phyloP scores from a whole-genome alignment of 2,113 vertebrate genomes.

The Pedetes capensis region DNA sequence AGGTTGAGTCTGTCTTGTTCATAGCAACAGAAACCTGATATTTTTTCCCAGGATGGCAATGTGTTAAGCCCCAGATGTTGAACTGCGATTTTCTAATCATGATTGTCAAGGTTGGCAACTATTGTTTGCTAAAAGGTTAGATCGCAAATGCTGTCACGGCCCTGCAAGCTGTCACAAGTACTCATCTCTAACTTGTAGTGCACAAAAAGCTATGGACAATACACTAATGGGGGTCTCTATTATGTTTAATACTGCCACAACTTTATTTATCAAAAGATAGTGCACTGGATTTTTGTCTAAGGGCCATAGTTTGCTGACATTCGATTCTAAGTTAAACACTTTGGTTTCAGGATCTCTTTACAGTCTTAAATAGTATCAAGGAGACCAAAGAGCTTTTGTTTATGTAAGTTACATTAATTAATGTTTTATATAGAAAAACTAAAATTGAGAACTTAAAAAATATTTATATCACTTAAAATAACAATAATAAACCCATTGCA shows the following conservation, averaged over 20 bases:
- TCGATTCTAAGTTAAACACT: not conserved
- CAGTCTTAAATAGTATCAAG: not conserved
- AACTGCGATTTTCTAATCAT: not conserved
- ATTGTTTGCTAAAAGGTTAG: not conserved
- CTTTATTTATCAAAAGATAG: not conserved
- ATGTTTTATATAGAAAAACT: not conserved
- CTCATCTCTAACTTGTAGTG: not conserved
- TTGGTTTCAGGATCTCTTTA: not conserved
- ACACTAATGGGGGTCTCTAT: not conserved
- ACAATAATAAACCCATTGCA: not conserved
- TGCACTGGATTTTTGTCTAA: not conserved
- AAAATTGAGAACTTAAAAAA: not conserved
- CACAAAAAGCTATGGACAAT: not conserved
- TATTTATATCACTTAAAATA: conserved; percentile 14
- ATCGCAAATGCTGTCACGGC: not conserved
- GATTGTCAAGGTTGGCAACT: not conserved
- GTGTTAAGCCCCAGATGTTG: not conserved
- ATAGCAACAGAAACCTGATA: not conserved
- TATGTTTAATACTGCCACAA: not conserved
- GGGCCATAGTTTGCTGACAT: not conserved
- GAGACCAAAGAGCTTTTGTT: not conserved
- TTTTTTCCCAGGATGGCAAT: not conserved
- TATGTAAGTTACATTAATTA: not conserved
- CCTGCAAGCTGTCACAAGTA: not conserved
- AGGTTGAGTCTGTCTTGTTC: not conserved